Conservation (phyloP, 2,888 invertebrate genomes). For the Cybosia mesomella region DNA sequence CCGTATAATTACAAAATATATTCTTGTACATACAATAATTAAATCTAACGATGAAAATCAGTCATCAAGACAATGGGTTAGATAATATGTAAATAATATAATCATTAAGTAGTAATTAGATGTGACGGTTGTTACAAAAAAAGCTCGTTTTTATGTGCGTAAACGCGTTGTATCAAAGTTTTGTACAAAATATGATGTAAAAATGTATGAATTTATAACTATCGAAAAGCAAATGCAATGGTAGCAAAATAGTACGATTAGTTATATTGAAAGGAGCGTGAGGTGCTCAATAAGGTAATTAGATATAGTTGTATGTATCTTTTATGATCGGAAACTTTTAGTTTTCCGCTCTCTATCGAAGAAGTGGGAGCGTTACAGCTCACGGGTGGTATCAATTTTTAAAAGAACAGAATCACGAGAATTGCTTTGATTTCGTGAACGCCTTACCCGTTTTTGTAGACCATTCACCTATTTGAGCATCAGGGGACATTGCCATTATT, state of each 20-base stretch:
- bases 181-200: constrained; percentile 45
- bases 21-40: constrained; percentile 56
- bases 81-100: constrained; percentile 53
- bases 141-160: constrained; percentile 65
- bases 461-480: background rate
- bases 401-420: background rate
- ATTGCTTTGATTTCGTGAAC: background rate
- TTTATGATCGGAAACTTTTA: background rate
- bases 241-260: constrained; percentile 15
- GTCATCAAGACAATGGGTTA: constrained; percentile 76
- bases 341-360: background rate
- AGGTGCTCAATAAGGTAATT: background rate
- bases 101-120: constrained; percentile 49
- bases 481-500: background rate
- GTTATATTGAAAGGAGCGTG: background rate
- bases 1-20: constrained; percentile 75
- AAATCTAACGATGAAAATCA: constrained; percentile 82
- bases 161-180: constrained; percentile 41
- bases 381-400: background rate
- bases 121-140: constrained; percentile 63
- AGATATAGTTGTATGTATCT: background rate
- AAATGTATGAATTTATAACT: constrained; percentile 23
- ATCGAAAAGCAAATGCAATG: constrained; percentile 19
- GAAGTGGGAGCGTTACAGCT: background rate
- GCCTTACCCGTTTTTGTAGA: background rate